Conservation (phyloP, 2,113 vertebrate genomes). For the Actenoides hombroni region DNA sequence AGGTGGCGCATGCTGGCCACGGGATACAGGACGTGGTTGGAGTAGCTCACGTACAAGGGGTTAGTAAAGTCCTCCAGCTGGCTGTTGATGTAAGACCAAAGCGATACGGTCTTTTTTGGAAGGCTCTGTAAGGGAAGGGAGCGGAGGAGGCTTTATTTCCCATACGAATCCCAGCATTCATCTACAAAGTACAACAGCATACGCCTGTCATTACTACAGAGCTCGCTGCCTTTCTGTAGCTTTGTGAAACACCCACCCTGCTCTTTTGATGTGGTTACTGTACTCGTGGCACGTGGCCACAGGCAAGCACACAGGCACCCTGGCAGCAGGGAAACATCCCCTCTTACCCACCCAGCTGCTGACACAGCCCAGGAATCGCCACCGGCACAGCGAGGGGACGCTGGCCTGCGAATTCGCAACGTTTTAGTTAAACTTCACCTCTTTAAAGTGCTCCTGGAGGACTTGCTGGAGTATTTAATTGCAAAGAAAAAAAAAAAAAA, state of each 20-base stretch:
- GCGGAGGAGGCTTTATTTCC: slow-evolving; percentile 20
- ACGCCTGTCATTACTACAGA: background rate
- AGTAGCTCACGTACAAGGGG: slow-evolving; percentile 92
- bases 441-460: background rate
- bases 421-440: background rate
- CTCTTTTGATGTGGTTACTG: background rate
- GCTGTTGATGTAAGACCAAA: slow-evolving; percentile 97
- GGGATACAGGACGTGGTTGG: slow-evolving; percentile 93
- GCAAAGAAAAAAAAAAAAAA: background rate
- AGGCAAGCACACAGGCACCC: background rate
- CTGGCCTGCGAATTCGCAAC: background rate
- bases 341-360: background rate
- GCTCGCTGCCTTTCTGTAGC: background rate
- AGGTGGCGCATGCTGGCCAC: slow-evolving; percentile 95
- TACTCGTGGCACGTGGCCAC: background rate
- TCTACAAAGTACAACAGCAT: background rate
- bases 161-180: background rate
- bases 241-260: background rate
- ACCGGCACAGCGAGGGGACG: accelerated
- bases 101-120: slow-evolving; percentile 86
- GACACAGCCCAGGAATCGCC: background rate
- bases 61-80: slow-evolving; percentile 96
- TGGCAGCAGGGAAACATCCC: accelerated
- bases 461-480: background rate
- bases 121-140: slow-evolving; percentile 79